Conservation (phyloP, 2,113 vertebrate genomes). For the Labeo catla region DNA sequence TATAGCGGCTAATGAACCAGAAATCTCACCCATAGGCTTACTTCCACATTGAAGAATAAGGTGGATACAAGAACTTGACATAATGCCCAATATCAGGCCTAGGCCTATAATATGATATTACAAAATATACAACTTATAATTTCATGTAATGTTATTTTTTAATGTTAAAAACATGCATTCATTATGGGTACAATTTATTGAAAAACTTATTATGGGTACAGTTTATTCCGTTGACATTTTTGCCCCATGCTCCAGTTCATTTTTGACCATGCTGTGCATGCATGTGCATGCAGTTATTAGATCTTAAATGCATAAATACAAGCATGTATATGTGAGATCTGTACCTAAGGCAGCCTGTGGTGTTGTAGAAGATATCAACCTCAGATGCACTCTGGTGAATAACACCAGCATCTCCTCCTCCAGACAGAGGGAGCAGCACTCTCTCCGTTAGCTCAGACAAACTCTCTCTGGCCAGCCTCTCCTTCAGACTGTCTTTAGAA, state of each 20-base stretch:
- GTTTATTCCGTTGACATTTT: neutral
- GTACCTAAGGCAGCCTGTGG: constrained; percentile 94
- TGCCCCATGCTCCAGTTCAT: neutral
- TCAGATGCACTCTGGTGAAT: constrained; percentile 83
- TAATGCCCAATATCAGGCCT: neutral
- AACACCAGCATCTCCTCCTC: constrained; percentile 64
- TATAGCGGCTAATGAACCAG: too few relatives aligned
- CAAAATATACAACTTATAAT: neutral
- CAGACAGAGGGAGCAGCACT: constrained; percentile 85
- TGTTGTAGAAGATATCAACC: constrained; percentile 90
- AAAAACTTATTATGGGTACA: neutral
- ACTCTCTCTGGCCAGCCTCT: constrained; percentile 85
- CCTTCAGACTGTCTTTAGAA: constrained; percentile 93
- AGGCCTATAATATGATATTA: neutral
- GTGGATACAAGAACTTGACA: neutral
- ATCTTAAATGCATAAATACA: neutral
- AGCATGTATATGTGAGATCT: neutral
- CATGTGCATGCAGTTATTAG: neutral
- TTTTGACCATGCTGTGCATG: neutral
- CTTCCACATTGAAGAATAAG: too few relatives aligned
- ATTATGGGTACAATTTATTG: too few relatives aligned
- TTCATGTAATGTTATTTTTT: neutral
- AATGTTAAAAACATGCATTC: too few relatives aligned
- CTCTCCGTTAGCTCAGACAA: constrained; percentile 86
- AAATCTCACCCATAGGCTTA: too few relatives aligned